These are phyloP conservation scores for Acarapis woodi DNA, from an alignment of 1,140 invertebrate species.

Conservation along the genomic window DNA sequence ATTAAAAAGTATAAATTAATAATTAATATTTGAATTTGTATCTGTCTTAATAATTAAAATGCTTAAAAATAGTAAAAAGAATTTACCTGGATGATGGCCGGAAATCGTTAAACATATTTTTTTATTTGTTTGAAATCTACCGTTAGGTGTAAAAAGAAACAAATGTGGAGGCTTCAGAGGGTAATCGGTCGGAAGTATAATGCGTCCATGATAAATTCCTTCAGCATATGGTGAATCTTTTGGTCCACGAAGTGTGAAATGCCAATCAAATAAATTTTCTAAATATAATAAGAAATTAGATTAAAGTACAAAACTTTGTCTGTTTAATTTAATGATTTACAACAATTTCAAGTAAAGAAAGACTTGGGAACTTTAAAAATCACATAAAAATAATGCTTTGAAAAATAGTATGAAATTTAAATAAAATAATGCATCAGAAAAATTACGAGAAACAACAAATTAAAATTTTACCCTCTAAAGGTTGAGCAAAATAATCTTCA, in stretches of 20 bases:
- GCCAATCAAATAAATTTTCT: constrained; percentile 93
- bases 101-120: constrained; percentile 91
- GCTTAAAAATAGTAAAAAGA: too few relatives aligned
- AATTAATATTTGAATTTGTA: too few relatives aligned
- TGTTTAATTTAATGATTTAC: too few relatives aligned
- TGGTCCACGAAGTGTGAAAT: constrained; percentile 74
- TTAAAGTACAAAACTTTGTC: not conserved
- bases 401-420: constrained; percentile 22
- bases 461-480: constrained; percentile 31
- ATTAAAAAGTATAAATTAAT: too few relatives aligned
- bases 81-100: constrained; percentile 89
- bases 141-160: constrained; percentile 78
- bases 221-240: constrained; percentile 56
- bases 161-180: constrained; percentile 94
- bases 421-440: constrained; percentile 5
- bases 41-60: too few relatives aligned
- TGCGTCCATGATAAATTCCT: constrained; percentile 68
- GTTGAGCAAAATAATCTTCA: constrained; percentile 63
- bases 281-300: constrained; percentile 12
- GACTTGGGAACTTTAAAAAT: not conserved
- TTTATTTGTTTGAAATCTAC: constrained; percentile 70
- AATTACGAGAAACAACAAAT: not conserved
- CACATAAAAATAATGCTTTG: not conserved
- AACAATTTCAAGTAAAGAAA: too few relatives aligned
- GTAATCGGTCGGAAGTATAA: constrained; percentile 62